Base-by-base conservation (phyloP, 2,113 vertebrate species). In the Pedionomus torquatus region DNA sequence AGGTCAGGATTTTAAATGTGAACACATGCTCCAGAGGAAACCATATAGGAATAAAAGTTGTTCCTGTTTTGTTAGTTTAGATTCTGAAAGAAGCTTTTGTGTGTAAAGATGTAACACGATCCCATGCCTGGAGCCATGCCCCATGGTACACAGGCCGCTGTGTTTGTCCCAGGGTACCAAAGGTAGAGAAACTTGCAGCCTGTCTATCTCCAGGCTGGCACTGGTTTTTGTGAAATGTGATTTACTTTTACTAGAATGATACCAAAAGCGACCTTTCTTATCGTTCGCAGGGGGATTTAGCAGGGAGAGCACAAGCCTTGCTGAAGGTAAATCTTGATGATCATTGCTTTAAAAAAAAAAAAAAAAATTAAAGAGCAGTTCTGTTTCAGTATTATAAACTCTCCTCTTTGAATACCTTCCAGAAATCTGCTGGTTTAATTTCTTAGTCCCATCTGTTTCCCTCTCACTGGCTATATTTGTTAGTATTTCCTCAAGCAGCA, bases 81-180 rank as follows among this genome's bases (percentile, higher is more conserved):
- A 94, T 94, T 95, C 97, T 98, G 97, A 98, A 98, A 98, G 98
- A 98, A 95, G 97, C 98, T 98, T 98, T 98, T 99, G 98, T 99
- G 95, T 97, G 94, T 87, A 77, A 96, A 97, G 95, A 93, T 94
- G 98, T 98, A 98, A 99, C 65, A 94, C 3, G 95, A 98, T 97
- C 96, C 92, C 39, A n/a, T 51, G 94, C 96, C 98, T 96, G 96
- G 98, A 98, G 96, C 96, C 72, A 95, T 97, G 96, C 96, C 97
- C 98, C 89, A 75, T 97, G 97, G 97, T 98, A 97, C 93, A 96
- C 97, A 97, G 98, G 97, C 95, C 81, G 93, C 97, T 89, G 92
- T 90, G 97, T 98, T 97, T 97, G 94, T 97, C 97, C 97, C 97
- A 33, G 97, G 28, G 94, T 97, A 97, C 96, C 96, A 96, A 96